Percentiles rank a stretch among this genome's conserved stretches.
Conservation (phyloP, 2,797 vertebrate species). For the Steatocranus sp. region DNA sequence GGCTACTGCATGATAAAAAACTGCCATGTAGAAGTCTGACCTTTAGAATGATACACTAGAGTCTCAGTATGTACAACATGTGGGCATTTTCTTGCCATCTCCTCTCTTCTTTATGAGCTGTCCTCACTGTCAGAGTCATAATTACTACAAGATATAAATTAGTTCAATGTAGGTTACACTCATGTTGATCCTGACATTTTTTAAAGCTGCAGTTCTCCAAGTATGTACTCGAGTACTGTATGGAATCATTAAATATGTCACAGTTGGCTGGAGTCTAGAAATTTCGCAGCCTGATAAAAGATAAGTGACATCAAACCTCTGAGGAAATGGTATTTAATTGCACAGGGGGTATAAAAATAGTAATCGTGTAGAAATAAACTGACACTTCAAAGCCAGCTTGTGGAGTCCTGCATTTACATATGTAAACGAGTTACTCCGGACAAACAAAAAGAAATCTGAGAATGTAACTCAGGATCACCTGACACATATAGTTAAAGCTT, state of each 20-base stretch:
- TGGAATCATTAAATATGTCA: not conserved
- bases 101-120: conserved; percentile 27
- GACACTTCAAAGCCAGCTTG: not conserved
- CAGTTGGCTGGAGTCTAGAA: not conserved
- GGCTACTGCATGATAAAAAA: conserved; percentile 42
- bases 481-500: not conserved
- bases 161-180: conserved; percentile 1
- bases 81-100: conserved; percentile 20
- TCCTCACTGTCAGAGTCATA: conserved; percentile 21
- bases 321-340: not conserved
- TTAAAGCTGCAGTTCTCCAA: not conserved
- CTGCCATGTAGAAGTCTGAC: conserved; percentile 36
- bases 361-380: not conserved
- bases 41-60: conserved; percentile 45
- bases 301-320: not conserved
- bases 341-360: conserved; percentile 7
- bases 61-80: conserved; percentile 3
- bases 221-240: not conserved
- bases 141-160: conserved; percentile 33
- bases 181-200: not conserved
- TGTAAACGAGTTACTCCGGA: not conserved
- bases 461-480: not conserved
- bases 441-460: not conserved
- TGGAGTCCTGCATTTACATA: not conserved
- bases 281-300: conserved; percentile 3